Evolutionary conservation across 1,140 invertebrate genomes (phyloP).

Genomic region (Bombus waltoni): DNA sequence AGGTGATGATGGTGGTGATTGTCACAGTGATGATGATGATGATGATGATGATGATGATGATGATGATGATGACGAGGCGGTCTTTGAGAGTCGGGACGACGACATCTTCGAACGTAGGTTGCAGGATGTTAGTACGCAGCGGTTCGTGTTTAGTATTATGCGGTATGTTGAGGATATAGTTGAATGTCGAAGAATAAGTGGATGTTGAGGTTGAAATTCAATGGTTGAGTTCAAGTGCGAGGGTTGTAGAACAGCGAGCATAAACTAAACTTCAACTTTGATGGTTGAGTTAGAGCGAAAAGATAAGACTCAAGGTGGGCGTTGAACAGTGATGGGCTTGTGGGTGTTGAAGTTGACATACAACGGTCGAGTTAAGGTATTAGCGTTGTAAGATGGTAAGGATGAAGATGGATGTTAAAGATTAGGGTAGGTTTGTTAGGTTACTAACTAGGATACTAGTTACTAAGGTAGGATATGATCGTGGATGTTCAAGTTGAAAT

Average conservation of each 20-base stretch:
- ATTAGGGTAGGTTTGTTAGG: too few relatives aligned
- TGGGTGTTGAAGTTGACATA: too few relatives aligned
- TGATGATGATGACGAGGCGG: neutral
- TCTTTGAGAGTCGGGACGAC: neutral
- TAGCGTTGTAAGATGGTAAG: too few relatives aligned
- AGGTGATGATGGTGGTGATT: neutral
- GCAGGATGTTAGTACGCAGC: neutral
- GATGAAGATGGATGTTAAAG: too few relatives aligned
- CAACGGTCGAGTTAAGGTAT: too few relatives aligned
- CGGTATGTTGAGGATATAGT: neutral
- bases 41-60: neutral
- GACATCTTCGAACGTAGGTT: constrained; percentile 7
- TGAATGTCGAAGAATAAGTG: neutral
- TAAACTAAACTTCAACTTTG: too few relatives aligned
- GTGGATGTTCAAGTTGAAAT: too few relatives aligned
- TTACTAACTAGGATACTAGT: too few relatives aligned
- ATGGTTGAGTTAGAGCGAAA: too few relatives aligned
- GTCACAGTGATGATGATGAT: neutral
- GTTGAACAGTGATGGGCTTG: too few relatives aligned
- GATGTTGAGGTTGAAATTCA: neutral
- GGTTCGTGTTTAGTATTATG: neutral
- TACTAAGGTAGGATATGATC: too few relatives aligned
- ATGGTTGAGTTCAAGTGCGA: neutral
- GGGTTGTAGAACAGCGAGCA: neutral
- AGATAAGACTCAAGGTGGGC: neutral